These are phyloP conservation scores for Luidia sarsii DNA, from an alignment of 53 echinoderm and acorn worm species.

Conservation along the genomic window DNA sequence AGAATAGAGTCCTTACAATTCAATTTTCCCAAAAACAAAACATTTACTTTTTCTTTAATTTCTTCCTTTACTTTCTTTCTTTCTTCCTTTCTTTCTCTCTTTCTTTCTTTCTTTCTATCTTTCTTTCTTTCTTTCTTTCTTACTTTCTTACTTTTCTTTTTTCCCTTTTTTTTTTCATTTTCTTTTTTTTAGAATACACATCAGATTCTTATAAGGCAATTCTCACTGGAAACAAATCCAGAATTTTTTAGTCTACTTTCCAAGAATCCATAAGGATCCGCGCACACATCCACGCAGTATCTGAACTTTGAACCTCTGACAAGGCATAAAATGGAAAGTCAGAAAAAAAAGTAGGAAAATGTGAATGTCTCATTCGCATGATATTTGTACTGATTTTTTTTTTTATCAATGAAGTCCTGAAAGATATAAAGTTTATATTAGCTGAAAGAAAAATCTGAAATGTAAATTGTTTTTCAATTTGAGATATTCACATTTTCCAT, in stretches of 20 bases:
- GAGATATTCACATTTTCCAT: conserved; percentile 28
- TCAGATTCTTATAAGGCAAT: too few species aligned
- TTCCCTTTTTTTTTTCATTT: not conserved
- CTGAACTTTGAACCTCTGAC: not conserved
- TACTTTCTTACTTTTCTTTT: too few species aligned
- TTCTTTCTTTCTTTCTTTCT: too few species aligned
- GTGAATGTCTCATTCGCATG: conserved; percentile 23
- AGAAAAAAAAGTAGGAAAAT: conserved; percentile 1
- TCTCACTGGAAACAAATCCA: too few species aligned
- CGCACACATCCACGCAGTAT: too few species aligned
- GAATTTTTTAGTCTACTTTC: too few species aligned
- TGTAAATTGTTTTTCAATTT: not conserved
- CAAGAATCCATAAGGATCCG: too few species aligned
- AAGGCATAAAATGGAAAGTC: not conserved
- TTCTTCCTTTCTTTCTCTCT: not conserved
- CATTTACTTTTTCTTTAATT: not conserved
- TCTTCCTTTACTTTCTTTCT: not conserved
- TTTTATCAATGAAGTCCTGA: not conserved
- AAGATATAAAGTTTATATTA: too few species aligned
- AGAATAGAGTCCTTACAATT: too few species aligned
- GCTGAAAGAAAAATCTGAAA: not conserved
- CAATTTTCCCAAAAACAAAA: not conserved
- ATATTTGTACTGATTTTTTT: not conserved
- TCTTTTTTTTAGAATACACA: not conserved
- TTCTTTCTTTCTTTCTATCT: not conserved